Evolutionary conservation across 2,113 vertebrate genomes (phyloP), one percentile per base, ranked within the genome.

Genomic region (Limanda limanda): DNA sequence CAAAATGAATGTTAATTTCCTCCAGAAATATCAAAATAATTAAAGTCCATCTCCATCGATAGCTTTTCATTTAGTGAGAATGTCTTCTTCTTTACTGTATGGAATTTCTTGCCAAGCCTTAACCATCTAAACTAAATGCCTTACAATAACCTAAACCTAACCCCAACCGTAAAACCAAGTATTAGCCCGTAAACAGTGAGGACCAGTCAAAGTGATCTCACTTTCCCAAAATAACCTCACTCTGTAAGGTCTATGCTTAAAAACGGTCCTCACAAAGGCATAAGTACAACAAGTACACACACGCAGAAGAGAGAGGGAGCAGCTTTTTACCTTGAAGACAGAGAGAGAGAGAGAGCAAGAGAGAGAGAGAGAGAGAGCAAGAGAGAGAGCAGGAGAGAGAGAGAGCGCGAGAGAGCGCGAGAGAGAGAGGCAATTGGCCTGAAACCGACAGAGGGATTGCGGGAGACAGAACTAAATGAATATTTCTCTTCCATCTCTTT

Each of bases 401-500:
- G 31, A 31, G 47, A 15, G 47, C 17, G 47, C 5, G 15, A 51
- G 17, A 51, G 47, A 17, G 47, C 18, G 47, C 18, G 15, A 17
- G 47, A 18, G 47, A 8, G 47, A 18, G 14, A 7, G 17, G 47
- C 47, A 20, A 20, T 4, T 18, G 47, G 47, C 47, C 47, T 51
- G 47, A 51, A 51, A 51, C 47, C 5, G 35, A 76, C 48, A 68
- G 68, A 62, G 57, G 52, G 75, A 69, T 40, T 72, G 76, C 68
- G 58, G 61, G 77, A 84, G 56, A 86, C 57, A 48, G 45, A 65
- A 45, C 57, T 66, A 83, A 71, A 86, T 83, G 55, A 85, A 89
- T 89, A 88, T 89, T 89, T 88, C 83, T 86, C 83, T 86, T 86
- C 85, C 40, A 85, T 89, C 75, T 89, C 60, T 60, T 61, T 74